Conservation (phyloP, 2,888 invertebrate species). For the Eristalis pertinax region DNA sequence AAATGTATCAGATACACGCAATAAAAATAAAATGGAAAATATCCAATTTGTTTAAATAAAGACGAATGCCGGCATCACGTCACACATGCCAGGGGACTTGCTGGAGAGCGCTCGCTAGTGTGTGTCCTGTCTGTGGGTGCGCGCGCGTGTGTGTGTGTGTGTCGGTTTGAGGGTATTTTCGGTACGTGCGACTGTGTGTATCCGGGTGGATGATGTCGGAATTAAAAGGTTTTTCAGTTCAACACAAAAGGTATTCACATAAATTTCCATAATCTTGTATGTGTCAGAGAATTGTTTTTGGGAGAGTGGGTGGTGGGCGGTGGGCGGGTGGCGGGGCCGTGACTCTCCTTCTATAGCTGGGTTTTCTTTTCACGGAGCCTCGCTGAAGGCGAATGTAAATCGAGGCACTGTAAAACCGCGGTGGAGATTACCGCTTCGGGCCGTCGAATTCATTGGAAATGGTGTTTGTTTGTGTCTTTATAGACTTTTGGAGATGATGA, state of each 20-base stretch:
- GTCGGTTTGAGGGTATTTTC: constrained; percentile 13
- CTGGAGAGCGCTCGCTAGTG: neutral
- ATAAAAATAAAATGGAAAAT: constrained; percentile 74
- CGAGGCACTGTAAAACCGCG: neutral
- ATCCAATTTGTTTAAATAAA: constrained; percentile 80
- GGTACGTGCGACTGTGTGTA: constrained; percentile 12
- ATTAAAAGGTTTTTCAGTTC: constrained; percentile 49
- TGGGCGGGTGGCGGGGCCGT: no score
- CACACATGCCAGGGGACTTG: constrained; percentile 60
- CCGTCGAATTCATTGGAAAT: neutral
- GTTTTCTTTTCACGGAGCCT: neutral
- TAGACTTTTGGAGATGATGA: no score
- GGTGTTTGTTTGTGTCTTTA: no score
- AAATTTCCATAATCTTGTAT: constrained; percentile 45
- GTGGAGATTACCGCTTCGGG: neutral
- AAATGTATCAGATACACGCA: constrained; percentile 70
- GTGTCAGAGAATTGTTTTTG: neutral
- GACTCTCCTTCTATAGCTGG: neutral
- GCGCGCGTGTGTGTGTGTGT: neutral
- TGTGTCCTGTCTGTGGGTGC: no score
- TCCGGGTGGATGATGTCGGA: constrained; percentile 18
- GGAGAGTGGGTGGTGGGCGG: neutral
- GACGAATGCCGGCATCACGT: constrained; percentile 80
- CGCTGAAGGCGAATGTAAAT: neutral
- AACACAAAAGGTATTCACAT: constrained; percentile 41